A percentile compares a stretch with the other conserved stretches of the same genome.
These are phyloP conservation scores for Drosophila yooni DNA, from an alignment of 2,888 invertebrate genomes.

Conservation along the genomic window DNA sequence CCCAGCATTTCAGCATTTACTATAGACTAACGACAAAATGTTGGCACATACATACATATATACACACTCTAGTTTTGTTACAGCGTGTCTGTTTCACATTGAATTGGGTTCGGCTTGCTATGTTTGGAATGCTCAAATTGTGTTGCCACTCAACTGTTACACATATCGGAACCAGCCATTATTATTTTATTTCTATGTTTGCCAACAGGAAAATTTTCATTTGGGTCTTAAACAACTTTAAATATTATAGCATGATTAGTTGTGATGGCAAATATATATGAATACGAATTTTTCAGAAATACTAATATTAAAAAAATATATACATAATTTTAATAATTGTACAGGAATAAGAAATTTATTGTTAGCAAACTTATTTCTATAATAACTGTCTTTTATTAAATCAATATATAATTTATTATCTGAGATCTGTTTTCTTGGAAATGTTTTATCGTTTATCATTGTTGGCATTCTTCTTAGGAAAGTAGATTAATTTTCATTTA, in stretches of 20 bases:
- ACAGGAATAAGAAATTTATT: not conserved
- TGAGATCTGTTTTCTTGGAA: not conserved
- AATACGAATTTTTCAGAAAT: not conserved
- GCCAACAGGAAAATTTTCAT: constrained; percentile 9
- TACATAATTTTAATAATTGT: not conserved
- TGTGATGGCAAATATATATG: not conserved
- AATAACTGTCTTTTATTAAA: not conserved
- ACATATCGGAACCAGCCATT: constrained; percentile 10
- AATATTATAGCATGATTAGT: not conserved
- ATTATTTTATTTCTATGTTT: constrained; percentile 15
- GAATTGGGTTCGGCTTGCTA: constrained; percentile 39
- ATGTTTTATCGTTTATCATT: not conserved
- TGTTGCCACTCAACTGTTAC: constrained; percentile 24
- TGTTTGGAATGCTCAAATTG: constrained; percentile 17
- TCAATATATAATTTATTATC: not conserved
- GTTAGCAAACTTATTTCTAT: not conserved
- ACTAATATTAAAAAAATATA: not conserved
- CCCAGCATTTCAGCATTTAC: constrained; percentile 37
- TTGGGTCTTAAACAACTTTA: not conserved
- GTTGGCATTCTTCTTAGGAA: too few relatives aligned
- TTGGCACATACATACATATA: constrained; percentile 29
- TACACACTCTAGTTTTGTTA: constrained; percentile 23
- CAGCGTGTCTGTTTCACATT: constrained; percentile 19
- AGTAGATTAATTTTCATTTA: not conserved
- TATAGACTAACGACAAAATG: constrained; percentile 51